Conservation (phyloP, 1,140 invertebrate genomes). For the Rhyzopertha dominica region DNA sequence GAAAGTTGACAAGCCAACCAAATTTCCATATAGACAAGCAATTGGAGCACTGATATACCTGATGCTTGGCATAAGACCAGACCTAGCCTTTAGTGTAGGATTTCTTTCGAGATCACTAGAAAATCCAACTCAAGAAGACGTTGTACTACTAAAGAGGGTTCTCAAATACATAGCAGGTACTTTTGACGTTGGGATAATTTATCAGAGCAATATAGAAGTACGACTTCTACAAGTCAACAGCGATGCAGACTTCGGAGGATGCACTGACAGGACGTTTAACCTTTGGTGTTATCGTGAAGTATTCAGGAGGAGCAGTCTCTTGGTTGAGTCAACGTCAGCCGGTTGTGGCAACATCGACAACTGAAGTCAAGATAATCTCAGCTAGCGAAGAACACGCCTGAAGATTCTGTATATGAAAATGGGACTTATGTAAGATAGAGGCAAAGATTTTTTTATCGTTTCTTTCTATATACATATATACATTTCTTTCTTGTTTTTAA, state of each 20-base stretch:
- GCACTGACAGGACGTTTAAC: slow-evolving; percentile 36
- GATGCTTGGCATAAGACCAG: slow-evolving; percentile 44
- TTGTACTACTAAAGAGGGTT: slow-evolving; percentile 37
- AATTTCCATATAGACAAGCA: slow-evolving; percentile 42
- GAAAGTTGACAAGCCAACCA: slow-evolving; percentile 12
- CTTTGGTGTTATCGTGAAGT: slow-evolving; percentile 33
- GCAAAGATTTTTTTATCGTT: too few relatives aligned
- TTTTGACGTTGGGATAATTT: slow-evolving; percentile 30
- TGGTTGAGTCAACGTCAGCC: slow-evolving; percentile 40
- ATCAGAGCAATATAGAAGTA: too few relatives aligned
- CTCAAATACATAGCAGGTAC: slow-evolving; percentile 39
- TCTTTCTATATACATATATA: too few relatives aligned
- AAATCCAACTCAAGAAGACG: slow-evolving; percentile 39
- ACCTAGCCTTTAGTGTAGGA: slow-evolving; percentile 38
- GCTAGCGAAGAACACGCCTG: too few relatives aligned
- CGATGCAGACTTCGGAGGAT: background rate
- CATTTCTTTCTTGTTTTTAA: too few relatives aligned
- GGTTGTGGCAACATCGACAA: too few relatives aligned
- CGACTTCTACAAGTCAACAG: background rate
- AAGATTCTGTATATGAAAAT: too few relatives aligned
- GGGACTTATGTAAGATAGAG: too few relatives aligned
- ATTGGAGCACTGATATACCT: slow-evolving; percentile 43
- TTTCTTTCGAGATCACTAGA: slow-evolving; percentile 40
- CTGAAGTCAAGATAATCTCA: too few relatives aligned
- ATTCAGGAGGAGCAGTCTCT: slow-evolving; percentile 35